phyloP scores from a whole-genome alignment of 2,888 invertebrate genomes.

The Phortica magna region DNA sequence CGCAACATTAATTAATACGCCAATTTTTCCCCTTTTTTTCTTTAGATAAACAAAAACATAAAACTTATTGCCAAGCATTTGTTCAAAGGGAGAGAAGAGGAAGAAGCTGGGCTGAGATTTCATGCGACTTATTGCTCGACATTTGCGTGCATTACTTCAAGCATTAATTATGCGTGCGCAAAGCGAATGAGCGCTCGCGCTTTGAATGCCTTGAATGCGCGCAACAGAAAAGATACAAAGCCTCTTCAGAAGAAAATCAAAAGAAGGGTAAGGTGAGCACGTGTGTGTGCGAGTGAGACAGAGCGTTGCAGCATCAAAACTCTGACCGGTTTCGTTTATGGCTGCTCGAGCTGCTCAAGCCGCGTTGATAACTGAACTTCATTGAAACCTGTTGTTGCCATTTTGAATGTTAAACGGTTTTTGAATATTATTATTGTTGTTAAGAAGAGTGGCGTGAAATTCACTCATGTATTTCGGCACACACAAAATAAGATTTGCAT shows the following conservation, averaged over 20 bases:
- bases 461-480: background rate
- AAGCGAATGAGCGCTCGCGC: constrained; percentile 24
- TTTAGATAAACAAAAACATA: background rate
- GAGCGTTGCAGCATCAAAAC: background rate
- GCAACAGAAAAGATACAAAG: background rate
- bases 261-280: background rate
- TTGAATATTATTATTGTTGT: background rate
- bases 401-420: constrained; percentile 22
- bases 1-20: constrained; percentile 62
- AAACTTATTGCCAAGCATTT: background rate
- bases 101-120: background rate
- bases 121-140: constrained; percentile 47
- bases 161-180: constrained; percentile 61
- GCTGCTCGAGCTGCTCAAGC: background rate
- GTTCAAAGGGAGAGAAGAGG: background rate
- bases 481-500: background rate
- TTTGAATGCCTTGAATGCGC: background rate
- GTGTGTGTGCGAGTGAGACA: background rate
- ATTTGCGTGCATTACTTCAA: constrained; percentile 64
- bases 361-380: background rate
- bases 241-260: background rate
- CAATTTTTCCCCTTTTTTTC: constrained; percentile 52
- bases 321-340: constrained; percentile 30
- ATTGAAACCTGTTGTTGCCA: constrained; percentile 22
- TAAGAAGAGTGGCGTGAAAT: background rate